Base-by-base conservation (phyloP, 2,888 invertebrate genomes). In the Dioctria rufipes region DNA sequence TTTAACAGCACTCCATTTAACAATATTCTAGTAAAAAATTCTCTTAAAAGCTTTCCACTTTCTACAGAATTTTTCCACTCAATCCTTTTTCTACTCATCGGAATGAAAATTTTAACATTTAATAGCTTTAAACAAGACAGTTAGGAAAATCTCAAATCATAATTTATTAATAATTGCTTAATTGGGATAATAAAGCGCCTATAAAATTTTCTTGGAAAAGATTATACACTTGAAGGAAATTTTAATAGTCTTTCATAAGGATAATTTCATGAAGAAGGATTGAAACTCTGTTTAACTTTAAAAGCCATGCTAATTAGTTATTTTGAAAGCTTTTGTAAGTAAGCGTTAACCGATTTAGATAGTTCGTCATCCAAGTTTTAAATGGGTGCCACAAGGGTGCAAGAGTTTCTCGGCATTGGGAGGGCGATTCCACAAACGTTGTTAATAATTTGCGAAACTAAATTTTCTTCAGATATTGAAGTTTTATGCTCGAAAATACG, bases 321-420 rank as follows among this genome's bases (percentile, higher is more conserved):
- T 69, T 69, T 51, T 46, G 51, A 69, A 69, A 69, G 69, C 69
- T 69, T 69, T 69, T 69, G 49, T 69, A 69, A 69, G 69, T 69
- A 69, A 69, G 69, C 51, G 69, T 69, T 69, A 69, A 69, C 51
- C 69, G 69, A 69, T 69, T 69, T 69, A 69, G 69, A 69, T 69
- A 69, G 69, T 69, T 69, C 69, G 51, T 69, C 69, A 69, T 69
- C 51, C 51, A 69, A 69, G 69, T 69, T 69, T 69, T 69, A 69
- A 69, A 69, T 69, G 69, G 11, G 37, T 69, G 69, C 69, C 69
- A 69, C 54, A 69, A 69, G 69, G 69, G 69, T n/a, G 69, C 69
- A 25, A 25, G 69, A 69, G 69, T 69, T 69, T 54, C 25, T 25
- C 51, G 37, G 8, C 39, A 69, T 25, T 25, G 25, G 25, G 25